Evolutionary conservation across 2,888 invertebrate genomes (phyloP), one percentile per base, ranked within the genome.

Genomic region (Chrysina gloriosa): DNA sequence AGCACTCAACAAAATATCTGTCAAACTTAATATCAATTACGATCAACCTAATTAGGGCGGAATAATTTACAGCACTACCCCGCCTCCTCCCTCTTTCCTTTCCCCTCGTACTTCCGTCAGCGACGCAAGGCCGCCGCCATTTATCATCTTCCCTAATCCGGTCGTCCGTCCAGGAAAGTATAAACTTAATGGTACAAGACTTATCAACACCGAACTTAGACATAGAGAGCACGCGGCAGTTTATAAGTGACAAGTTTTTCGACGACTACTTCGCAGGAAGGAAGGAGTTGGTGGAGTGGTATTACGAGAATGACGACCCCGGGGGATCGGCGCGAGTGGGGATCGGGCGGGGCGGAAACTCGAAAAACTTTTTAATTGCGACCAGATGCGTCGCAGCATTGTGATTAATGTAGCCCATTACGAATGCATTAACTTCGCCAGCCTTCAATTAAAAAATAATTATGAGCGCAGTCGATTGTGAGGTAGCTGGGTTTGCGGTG

Each of bases 361-460:
- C 42, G 27, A 45, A 45, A 42, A 61, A 61, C 42, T 61, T 61
- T 61, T 69, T 72, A 72, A 72, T 72, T 70, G 66, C 68, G 65
- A 69, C 64, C 72, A 72, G 71, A 72, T 72, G 71, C 63, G 67
- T 42, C 58, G 27, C 34, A 31, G 7, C 27, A 39, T 21, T 65
- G 54, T 69, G 71, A 71, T 71, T 69, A 71, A 71, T 65, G 58
- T 42, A 42, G 42, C 58, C 27, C 58, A 42, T 61, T 61, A 61
- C 42, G 42, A 25, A 61, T 61, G 58, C 42, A 61, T 61, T 61
- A 61, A 42, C 42, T 61, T 27, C 52, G 19, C 58, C 27, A 27
- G 45, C 58, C 27, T 61, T 45, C 42, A 61, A 61, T 61, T 61
- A 61, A 42, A 29, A 61, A 61, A 61, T 42, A 42, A 61, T 61